phyloP scores from a whole-genome alignment of 2,888 invertebrate species.

The Dyspetes luteomarginatus region DNA sequence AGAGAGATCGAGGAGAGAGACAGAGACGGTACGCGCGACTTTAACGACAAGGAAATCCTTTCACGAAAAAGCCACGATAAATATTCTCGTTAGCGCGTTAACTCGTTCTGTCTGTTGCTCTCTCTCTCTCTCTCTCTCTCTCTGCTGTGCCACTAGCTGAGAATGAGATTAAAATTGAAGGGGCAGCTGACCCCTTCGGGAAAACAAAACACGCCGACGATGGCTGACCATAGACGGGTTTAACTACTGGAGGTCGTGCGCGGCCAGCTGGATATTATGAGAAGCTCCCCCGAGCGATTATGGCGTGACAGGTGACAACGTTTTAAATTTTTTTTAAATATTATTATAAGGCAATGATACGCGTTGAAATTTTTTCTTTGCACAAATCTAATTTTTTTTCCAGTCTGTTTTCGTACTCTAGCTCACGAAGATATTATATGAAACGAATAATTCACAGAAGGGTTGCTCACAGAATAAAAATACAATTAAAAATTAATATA shows the following conservation, averaged over 20 bases:
- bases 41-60: conserved; percentile 62
- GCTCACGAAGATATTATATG: no score
- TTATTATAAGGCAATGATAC: background rate
- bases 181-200: conserved; percentile 42
- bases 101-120: conserved; percentile 1
- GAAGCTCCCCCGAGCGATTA: background rate
- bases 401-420: no score
- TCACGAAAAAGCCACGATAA: conserved; percentile 59
- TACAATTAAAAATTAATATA: no score
- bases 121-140: background rate
- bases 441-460: no score
- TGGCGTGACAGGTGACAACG: background rate
- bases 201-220: background rate
- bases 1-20: background rate
- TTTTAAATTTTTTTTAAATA: background rate
- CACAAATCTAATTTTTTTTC: no score
- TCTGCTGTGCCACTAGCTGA: conserved; percentile 6
- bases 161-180: conserved; percentile 60
- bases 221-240: conserved; percentile 45
- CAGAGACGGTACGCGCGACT: conserved; percentile 7
- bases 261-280: background rate
- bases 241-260: conserved; percentile 42
- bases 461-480: no score
- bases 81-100: conserved; percentile 55
- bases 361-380: background rate